Base-by-base conservation (phyloP, 2,888 invertebrate genomes). In the Amiota minor region DNA sequence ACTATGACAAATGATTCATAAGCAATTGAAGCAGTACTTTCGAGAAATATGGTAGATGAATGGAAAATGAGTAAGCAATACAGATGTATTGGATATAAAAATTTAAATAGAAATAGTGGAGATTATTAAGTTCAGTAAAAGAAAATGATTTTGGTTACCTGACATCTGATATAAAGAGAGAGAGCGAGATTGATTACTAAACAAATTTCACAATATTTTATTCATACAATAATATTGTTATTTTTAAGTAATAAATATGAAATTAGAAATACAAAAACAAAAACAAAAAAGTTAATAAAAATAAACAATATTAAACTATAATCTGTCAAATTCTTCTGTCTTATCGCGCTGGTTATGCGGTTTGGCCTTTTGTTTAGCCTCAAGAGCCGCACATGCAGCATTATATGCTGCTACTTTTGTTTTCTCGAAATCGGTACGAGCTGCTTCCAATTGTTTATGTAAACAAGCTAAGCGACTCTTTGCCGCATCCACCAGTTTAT, bases 331-430 rank as follows among this genome's bases (percentile, higher is more conserved):
- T 10, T n/a, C 9, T n/a, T 9, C 0, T n/a, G 9, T 20, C 20
- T 20, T 72, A 10, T 56, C 14, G 0, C 69, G 45, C 35, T 10
- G 3, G 8, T 16, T 69, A 49, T 75, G 69, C 2, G 2, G 6
- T 35, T 3, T 4, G 9, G 78, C 64, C 1, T 85, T 83, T 6
- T 92, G 91, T 79, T 93, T 93, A 9, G 94, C 94, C 16, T 93
- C 93, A 20, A 92, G 91, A 0, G 94, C 94, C 0, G 94, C 92
- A 72, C 92, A 91, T 35, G 92, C 91, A 0, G 94, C 94, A 73
- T 91, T 92, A 70, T 92, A 92, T 0, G 93, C 93, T 0, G 94
- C 93, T 75, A 93, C 92, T 82, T 92, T 93, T 0, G 94, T 94
- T 23, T 92, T 92, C 0, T 91, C 88, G 65, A 92, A 91, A 78